These are phyloP conservation scores for Thryonomys swinderianus DNA, from an alignment of 2,113 vertebrate species.

Conservation along the genomic window DNA sequence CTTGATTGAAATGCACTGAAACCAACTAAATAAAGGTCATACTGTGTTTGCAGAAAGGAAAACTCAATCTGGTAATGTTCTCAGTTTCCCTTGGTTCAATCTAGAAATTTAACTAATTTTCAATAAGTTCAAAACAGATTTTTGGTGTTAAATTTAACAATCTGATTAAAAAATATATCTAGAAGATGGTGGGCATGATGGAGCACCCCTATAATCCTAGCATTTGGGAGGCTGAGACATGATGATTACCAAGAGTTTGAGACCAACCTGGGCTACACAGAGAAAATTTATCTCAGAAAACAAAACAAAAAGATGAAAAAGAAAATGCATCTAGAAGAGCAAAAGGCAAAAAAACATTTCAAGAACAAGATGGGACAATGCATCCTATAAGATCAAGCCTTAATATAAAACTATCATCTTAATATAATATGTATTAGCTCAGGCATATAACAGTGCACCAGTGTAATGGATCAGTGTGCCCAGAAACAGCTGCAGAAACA, in stretches of 20 bases:
- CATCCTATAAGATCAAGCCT: not conserved
- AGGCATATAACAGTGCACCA: not conserved
- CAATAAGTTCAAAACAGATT: not conserved
- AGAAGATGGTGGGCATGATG: not conserved
- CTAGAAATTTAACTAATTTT: not conserved
- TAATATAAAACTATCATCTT: not conserved
- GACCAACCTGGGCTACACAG: not conserved
- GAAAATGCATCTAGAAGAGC: constrained; percentile 15
- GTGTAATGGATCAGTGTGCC: not conserved
- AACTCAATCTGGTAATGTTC: not conserved
- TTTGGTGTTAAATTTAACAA: not conserved
- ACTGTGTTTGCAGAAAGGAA: not conserved
- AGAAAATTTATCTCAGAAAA: not conserved
- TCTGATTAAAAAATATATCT: not conserved
- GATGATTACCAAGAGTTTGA: not conserved
- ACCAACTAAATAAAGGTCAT: not conserved
- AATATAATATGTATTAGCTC: not conserved
- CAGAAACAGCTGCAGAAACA: not conserved
- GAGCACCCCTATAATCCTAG: not conserved
- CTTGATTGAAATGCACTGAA: not conserved
- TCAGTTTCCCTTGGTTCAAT: not conserved
- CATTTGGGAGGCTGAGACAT: not conserved
- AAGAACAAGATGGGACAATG: not conserved
- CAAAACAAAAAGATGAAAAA: not conserved
- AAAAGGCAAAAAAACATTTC: not conserved